Base-by-base conservation (phyloP, 64 coral and sea anemone genomes). In the Exaiptasia diaphana region DNA sequence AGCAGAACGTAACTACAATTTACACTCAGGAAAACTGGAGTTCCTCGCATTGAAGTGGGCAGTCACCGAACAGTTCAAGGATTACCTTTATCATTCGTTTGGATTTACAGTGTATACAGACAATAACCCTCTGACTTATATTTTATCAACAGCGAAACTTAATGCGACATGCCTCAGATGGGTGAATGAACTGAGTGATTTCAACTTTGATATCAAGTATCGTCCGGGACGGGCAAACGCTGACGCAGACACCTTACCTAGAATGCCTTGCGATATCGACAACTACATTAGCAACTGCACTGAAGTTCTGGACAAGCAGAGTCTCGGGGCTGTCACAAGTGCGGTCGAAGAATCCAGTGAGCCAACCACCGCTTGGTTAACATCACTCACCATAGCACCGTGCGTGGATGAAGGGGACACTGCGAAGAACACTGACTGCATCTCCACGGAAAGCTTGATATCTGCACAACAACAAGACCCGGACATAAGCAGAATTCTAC, bases 31-130 rank as follows among this genome's bases (percentile, higher is more conserved):
- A 7, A 77, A 77, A 37, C 21, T 78, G 20, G 75, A 78, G 36
- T 78, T 78, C 41, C 52, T 78, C 1, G 53, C 31, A 3, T 53
- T 78, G 3, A 78, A 78, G 35, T 78, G 53, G 75, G 75, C 76
- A 5, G 63, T 62, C 54, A 41, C 33, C 33, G 49, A 78, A 58
- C 33, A 59, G 34, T 59, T 78, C 15, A 18, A 36, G 24, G 75
- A 59, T 21, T 59, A 60, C 60, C 52, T 78, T 35, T 79, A 79
- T 15, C 59, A 79, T 26, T 23, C 55, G 20, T 56, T 41, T 42
- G 59, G 39, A 28, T 79, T 79, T 40, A 79, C 20, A 41, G 76
- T 79, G 40, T 79, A 46, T 26, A 79, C 76, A 27, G 54, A 79
- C 27, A 79, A 79, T 22, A 79, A 79, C 38, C 36, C 76, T 29